Base-by-base conservation (phyloP, 2,797 vertebrate species). In the Sternarchorhynchus goeldii region DNA sequence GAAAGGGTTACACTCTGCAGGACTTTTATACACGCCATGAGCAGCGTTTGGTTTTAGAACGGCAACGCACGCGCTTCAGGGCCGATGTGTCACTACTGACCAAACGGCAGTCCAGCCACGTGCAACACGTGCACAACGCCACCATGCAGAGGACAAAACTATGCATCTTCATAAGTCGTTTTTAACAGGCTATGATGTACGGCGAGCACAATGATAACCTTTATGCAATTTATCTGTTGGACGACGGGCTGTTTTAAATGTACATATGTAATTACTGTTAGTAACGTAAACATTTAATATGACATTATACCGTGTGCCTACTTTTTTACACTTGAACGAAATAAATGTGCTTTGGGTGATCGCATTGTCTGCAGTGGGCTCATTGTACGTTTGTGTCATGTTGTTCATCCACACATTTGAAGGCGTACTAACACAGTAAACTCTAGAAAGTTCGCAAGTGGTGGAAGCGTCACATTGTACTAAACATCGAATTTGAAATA, bases 251-350 rank as follows among this genome's bases (percentile, higher is more conserved):
- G 80, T 87, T 83, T 83, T 77, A 82, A 73, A 57, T 91, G 85
- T 92, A 89, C 55, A 89, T 89, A 86, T 84, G 80, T 76, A 79
- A 79, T 77, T 90, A 89, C 72, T 83, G 69, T 85, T 87, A 88
- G 82, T 78, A 82, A 81, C 77, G 55, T 76, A 78, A 67, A 50
- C 58, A 79, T 81, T 84, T 83, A 75, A 64, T 73, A 80, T 73
- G 82, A 29, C 81, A 77, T 82, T 82, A 78, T 74, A 80, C 50
- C 59, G 75, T 82, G 84, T 91, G 86, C 85, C 87, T 89, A 10
- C 32, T 76, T 80, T 89, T 89, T 85, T 89, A 87, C 86, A 85
- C 77, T 86, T 88, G 70, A 80, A 86, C 85, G 88, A 65, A 86
- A 70, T 90, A 89, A 90, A 91, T 80, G 32, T 29, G 12, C 82